These are phyloP conservation scores for Hedya salicella DNA, from an alignment of 2,888 invertebrate species.

Conservation along the genomic window DNA sequence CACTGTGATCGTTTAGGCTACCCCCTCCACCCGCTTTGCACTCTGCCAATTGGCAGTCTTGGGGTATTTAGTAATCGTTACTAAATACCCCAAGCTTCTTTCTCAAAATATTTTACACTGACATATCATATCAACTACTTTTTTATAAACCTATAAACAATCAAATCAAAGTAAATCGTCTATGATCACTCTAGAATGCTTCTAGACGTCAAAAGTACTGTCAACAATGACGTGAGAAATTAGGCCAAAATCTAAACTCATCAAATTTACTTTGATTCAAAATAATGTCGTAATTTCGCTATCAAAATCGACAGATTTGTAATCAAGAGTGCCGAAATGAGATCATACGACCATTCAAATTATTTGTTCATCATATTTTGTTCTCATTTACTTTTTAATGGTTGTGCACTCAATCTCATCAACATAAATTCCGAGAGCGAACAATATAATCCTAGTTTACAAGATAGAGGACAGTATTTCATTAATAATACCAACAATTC, in stretches of 20 bases:
- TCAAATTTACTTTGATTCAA: neutral
- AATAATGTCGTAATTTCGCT: slow-evolving; percentile 1
- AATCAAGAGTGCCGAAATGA: slow-evolving; percentile 6
- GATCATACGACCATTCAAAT: slow-evolving; percentile 2
- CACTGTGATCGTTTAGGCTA: too few relatives aligned
- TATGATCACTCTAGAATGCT: too few relatives aligned
- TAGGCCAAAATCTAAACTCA: neutral
- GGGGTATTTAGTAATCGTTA: too few relatives aligned
- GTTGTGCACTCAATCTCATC: slow-evolving; percentile 8
- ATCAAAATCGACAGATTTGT: neutral
- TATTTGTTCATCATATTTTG: slow-evolving; percentile 4
- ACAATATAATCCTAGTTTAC: neutral
- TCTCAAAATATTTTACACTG: too few relatives aligned
- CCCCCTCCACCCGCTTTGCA: too few relatives aligned
- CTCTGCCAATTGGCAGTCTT: too few relatives aligned
- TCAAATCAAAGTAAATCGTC: neutral
- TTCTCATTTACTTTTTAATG: neutral
- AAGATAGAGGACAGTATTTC: neutral
- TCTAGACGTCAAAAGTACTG: too few relatives aligned
- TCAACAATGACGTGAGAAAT: neutral
- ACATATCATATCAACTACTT: too few relatives aligned
- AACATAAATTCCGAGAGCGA: neutral
- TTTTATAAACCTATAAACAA: too few relatives aligned
- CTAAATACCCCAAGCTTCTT: too few relatives aligned
- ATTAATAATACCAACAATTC: neutral